phyloP scores from a whole-genome alignment of 35 echinoderm and acorn worm species.

The Apostichopus parvimensis region DNA sequence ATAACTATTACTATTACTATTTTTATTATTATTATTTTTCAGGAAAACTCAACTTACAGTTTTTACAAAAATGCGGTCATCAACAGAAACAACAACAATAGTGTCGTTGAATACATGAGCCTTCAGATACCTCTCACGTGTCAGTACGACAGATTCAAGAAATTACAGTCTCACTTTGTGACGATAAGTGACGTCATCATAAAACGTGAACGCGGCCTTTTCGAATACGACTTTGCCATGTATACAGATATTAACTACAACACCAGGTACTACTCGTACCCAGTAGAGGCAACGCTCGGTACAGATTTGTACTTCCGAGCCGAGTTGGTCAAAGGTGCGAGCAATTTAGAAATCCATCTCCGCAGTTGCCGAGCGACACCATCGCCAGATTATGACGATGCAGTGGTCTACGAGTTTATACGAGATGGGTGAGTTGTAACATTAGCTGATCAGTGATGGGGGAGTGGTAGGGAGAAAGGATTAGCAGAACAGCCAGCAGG shows the following conservation, averaged over 20 bases:
- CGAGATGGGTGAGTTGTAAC: constrained; percentile 13
- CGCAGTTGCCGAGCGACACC: constrained; percentile 21
- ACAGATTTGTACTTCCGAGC: constrained; percentile 21
- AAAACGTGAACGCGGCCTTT: not conserved
- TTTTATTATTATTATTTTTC: too few relatives aligned
- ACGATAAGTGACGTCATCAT: not conserved
- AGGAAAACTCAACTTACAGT: constrained; percentile 27
- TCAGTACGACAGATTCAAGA: constrained; percentile 14
- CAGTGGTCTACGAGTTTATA: not conserved
- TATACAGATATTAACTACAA: constrained; percentile 6
- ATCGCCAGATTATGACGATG: constrained; percentile 12
- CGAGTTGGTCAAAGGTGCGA: not conserved
- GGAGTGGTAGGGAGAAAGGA: too few relatives aligned
- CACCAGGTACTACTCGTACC: not conserved
- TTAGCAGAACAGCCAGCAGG: too few relatives aligned
- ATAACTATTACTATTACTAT: too few relatives aligned
- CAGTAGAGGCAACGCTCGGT: not conserved
- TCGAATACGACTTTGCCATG: constrained; percentile 28
- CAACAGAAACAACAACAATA: not conserved
- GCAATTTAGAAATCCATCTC: constrained; percentile 21
- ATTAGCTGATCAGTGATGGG: not conserved
- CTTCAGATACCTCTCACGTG: constrained; percentile 13
- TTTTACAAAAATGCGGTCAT: constrained; percentile 21
- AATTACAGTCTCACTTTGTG: constrained; percentile 5
- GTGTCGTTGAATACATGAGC: not conserved